Evolutionary conservation across 2,797 vertebrate species (phyloP).

Genomic region (Propithecus deckenii): DNA sequence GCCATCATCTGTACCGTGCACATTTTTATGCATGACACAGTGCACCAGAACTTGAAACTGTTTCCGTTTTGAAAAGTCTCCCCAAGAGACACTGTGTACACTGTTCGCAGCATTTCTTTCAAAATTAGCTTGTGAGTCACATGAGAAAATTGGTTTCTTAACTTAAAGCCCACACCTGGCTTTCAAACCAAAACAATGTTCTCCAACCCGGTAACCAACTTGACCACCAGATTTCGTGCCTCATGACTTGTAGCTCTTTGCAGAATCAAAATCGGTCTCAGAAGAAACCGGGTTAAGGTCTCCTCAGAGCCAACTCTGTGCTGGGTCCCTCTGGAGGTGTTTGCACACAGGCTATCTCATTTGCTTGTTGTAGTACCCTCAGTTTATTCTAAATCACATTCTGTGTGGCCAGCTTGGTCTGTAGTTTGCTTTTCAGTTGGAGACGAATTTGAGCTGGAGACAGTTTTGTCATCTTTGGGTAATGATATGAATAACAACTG

Average conservation of each 20-base stretch:
- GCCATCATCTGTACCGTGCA: fast-evolving
- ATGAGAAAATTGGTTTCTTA: not conserved
- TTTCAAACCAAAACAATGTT: not conserved
- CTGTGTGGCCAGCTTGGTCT: not conserved
- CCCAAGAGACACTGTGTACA: not conserved
- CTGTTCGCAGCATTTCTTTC: not conserved
- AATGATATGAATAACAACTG: fast-evolving
- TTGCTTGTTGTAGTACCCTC: not conserved
- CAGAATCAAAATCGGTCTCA: too few relatives aligned
- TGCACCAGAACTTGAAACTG: not conserved
- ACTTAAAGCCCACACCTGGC: not conserved
- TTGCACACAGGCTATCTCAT: fast-evolving
- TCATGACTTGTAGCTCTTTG: too few relatives aligned
- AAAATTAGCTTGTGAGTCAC: not conserved
- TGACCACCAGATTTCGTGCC: fast-evolving
- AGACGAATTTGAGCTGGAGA: not conserved
- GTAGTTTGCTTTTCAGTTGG: not conserved
- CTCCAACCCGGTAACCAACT: not conserved
- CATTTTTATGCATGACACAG: fast-evolving
- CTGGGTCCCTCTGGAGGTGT: not conserved
- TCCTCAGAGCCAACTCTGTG: not conserved
- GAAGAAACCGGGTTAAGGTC: fast-evolving
- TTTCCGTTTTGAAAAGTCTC: too few relatives aligned
- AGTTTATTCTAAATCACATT: not conserved
- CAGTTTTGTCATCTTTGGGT: not conserved